Evolutionary conservation across 2,797 vertebrate genomes (phyloP).

Genomic region (Sebastes jordani): DNA sequence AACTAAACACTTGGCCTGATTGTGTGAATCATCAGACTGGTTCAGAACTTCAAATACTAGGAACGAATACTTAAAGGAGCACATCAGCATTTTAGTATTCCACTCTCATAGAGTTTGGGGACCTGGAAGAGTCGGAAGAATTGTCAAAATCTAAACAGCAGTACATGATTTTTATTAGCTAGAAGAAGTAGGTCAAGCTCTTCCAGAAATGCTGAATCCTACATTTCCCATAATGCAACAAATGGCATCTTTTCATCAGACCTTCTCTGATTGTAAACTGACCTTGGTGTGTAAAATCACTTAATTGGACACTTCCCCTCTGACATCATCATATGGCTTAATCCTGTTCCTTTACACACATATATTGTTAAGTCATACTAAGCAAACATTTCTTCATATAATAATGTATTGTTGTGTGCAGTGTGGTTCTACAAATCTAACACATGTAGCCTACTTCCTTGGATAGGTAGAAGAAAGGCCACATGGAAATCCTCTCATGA

Average conservation of each 20-base stretch:
- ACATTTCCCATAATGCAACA: not conserved
- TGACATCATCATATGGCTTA: too few species aligned
- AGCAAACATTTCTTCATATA: not conserved
- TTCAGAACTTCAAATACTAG: not conserved
- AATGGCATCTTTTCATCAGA: not conserved
- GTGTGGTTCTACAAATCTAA: not conserved
- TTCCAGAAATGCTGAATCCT: not conserved
- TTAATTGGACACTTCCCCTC: not conserved
- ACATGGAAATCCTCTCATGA: constrained; percentile 80
- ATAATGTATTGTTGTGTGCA: not conserved
- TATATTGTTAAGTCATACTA: not conserved
- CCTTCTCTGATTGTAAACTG: not conserved
- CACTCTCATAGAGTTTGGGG: not conserved
- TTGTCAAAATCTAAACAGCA: not conserved
- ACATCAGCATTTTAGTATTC: not conserved
- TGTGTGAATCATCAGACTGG: constrained; percentile 51
- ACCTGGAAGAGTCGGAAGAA: not conserved
- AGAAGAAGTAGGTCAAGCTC: not conserved
- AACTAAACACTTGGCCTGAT: constrained; percentile 33
- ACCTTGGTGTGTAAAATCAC: not conserved
- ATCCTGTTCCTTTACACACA: not conserved
- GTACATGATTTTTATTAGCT: not conserved
- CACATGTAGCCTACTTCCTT: not conserved
- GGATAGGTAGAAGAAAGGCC: constrained; percentile 43
- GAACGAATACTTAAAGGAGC: not conserved